Evolutionary conservation across 2,113 vertebrate genomes (phyloP).

Genomic region (Nymphicus hollandicus): DNA sequence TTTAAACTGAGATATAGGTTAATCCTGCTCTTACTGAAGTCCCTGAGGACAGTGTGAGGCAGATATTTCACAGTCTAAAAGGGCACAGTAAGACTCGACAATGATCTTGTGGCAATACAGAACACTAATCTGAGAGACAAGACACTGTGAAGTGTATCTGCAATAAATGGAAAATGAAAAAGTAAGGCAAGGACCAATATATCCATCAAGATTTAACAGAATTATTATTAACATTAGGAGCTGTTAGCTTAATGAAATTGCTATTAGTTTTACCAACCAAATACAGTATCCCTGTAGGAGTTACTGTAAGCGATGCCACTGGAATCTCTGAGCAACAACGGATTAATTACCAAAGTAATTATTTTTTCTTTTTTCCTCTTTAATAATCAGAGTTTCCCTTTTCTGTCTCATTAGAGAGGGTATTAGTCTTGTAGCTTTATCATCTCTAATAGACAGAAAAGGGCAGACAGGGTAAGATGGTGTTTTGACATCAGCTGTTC

Average conservation of each 20-base stretch:
- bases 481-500: not conserved
- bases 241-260: slow-evolving; percentile 16
- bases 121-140: not conserved
- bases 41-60: not conserved
- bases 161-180: slow-evolving; percentile 8
- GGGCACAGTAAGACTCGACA: not conserved
- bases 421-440: not conserved
- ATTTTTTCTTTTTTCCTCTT: rapidly evolving
- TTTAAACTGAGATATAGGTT: not conserved
- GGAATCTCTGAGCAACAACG: not conserved
- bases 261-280: not conserved
- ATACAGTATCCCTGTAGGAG: not conserved
- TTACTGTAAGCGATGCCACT: not conserved
- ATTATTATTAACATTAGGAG: not conserved
- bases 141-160: not conserved
- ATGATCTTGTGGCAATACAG: not conserved
- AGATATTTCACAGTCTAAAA: slow-evolving; percentile 8
- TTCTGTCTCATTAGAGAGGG: not conserved
- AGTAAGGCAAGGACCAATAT: not conserved
- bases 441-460: not conserved
- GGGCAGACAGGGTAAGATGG: not conserved
- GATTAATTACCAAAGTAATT: not conserved
- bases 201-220: not conserved
- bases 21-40: not conserved
- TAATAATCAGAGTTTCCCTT: not conserved